phyloP scores from a whole-genome alignment of 2,113 vertebrate species.

The Argyrosomus japonicus region DNA sequence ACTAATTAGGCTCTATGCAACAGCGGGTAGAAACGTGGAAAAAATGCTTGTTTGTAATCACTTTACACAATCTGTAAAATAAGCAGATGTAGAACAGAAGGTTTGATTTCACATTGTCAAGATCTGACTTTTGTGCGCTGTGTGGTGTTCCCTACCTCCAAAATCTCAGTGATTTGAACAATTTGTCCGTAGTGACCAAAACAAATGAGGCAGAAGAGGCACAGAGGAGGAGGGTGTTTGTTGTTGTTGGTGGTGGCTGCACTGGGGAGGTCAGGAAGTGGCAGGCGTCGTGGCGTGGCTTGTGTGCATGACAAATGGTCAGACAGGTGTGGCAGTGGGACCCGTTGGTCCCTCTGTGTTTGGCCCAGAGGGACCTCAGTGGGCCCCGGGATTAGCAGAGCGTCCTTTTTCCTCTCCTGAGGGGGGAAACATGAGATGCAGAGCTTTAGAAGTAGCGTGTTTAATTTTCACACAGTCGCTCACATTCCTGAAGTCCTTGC shows the following conservation, averaged over 20 bases:
- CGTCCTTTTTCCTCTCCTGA: constrained; percentile 2
- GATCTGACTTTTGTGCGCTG: too few species aligned
- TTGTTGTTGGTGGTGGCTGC: neutral
- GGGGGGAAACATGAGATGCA: constrained; percentile 18
- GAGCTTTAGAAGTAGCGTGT: neutral
- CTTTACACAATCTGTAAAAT: constrained; percentile 27
- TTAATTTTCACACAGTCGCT: neutral
- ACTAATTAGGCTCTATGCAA: constrained; percentile 66
- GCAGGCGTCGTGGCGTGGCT: constrained; percentile 36
- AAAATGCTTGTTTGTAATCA: constrained; percentile 52
- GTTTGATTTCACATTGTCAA: neutral
- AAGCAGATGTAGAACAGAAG: neutral
- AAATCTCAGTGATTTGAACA: constrained; percentile 4
- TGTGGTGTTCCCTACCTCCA: neutral
- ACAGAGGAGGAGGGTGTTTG: constrained; percentile 14
- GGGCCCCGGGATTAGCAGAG: constrained; percentile 22
- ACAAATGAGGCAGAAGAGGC: constrained; percentile 32
- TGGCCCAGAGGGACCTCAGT: constrained; percentile 5
- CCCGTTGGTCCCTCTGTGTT: constrained; percentile 25
- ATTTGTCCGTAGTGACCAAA: constrained; percentile 23
- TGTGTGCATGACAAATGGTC: constrained; percentile 73
- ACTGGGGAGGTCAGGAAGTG: constrained; percentile 35
- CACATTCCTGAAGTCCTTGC: neutral
- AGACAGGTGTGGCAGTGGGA: constrained; percentile 69
- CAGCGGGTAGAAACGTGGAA: constrained; percentile 29